Evolutionary conservation across 2,797 vertebrate species (phyloP).

Genomic region (Pogoniulus pusillus): DNA sequence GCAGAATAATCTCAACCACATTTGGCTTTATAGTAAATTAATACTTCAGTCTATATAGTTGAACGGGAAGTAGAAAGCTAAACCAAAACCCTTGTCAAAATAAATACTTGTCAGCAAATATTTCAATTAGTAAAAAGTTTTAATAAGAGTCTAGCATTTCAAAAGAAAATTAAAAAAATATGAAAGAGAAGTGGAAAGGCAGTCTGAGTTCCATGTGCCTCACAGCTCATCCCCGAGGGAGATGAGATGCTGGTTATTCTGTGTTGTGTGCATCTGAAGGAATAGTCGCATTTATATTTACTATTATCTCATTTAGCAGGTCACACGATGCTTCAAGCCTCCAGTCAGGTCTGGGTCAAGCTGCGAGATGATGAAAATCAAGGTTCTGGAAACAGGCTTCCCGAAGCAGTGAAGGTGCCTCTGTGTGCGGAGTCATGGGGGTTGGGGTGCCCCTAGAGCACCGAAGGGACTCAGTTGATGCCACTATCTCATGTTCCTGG

Average conservation of each 20-base stretch:
- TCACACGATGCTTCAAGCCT: not conserved
- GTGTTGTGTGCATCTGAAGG: not conserved
- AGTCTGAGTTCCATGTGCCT: not conserved
- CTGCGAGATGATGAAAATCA: not conserved
- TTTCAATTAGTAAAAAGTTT: slow-evolving; percentile 79
- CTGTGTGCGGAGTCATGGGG: rapidly evolving
- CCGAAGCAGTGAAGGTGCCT: rapidly evolving
- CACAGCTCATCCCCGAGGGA: not conserved
- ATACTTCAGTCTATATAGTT: slow-evolving; percentile 58
- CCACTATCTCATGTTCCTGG: rapidly evolving
- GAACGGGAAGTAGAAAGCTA: slow-evolving; percentile 72
- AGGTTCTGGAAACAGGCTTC: not conserved
- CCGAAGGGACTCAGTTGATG: not conserved
- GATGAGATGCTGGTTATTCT: not conserved
- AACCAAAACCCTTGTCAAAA: slow-evolving; percentile 76
- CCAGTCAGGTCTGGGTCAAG: rapidly evolving
- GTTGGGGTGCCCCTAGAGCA: rapidly evolving
- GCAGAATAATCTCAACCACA: slow-evolving; percentile 64
- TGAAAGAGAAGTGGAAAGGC: not conserved
- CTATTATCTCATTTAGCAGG: not conserved
- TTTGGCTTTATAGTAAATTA: slow-evolving; percentile 66
- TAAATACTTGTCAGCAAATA: slow-evolving; percentile 84
- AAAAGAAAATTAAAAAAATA: not conserved
- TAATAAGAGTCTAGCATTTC: slow-evolving; percentile 60
- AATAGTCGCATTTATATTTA: not conserved